Percentiles rank a stretch among this genome's conserved stretches.
Conservation (phyloP, 2,888 invertebrate species). For the Xestia xanthographa region DNA sequence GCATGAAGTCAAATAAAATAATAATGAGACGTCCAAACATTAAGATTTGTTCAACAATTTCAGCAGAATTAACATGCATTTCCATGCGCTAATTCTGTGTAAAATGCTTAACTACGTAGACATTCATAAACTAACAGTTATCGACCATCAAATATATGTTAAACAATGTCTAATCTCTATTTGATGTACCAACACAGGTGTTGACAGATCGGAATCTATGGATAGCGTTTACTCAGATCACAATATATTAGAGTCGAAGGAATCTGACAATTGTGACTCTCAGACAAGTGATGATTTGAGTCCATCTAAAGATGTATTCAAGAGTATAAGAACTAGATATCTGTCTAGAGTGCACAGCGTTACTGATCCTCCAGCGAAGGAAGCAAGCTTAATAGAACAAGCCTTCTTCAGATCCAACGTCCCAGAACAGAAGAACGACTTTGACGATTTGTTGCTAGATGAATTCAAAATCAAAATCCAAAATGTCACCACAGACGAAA, state of each 20-base stretch:
- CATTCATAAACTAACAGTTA: slow-evolving; percentile 76
- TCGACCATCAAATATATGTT: slow-evolving; percentile 64
- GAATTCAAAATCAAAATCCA: slow-evolving; percentile 77
- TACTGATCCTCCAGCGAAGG: slow-evolving; percentile 78
- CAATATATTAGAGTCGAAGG: slow-evolving; percentile 75
- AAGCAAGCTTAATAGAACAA: slow-evolving; percentile 80
- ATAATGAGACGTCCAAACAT: slow-evolving; percentile 11
- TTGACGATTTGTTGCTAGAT: slow-evolving; percentile 51
- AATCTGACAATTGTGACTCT: slow-evolving; percentile 77
- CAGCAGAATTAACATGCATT: slow-evolving; percentile 80
- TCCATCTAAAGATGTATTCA: slow-evolving; percentile 83
- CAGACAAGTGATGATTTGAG: slow-evolving; percentile 75
- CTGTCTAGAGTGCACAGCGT: slow-evolving; percentile 85
- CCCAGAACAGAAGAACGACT: slow-evolving; percentile 65
- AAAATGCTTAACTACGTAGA: slow-evolving; percentile 75
- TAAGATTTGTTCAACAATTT: slow-evolving; percentile 35
- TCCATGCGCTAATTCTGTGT: slow-evolving; percentile 87
- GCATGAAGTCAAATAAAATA: slow-evolving; percentile 53
- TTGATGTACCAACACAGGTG: slow-evolving; percentile 87
- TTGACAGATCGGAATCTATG: slow-evolving; percentile 84
- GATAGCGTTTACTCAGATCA: slow-evolving; percentile 83
- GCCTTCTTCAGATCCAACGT: slow-evolving; percentile 80
- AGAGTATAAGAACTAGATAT: slow-evolving; percentile 85
- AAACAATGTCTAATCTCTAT: slow-evolving; percentile 81
- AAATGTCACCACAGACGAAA: slow-evolving; percentile 84